Evolutionary conservation across 1,140 invertebrate species (phyloP).

Genomic region (Dreissena rostriformis): DNA sequence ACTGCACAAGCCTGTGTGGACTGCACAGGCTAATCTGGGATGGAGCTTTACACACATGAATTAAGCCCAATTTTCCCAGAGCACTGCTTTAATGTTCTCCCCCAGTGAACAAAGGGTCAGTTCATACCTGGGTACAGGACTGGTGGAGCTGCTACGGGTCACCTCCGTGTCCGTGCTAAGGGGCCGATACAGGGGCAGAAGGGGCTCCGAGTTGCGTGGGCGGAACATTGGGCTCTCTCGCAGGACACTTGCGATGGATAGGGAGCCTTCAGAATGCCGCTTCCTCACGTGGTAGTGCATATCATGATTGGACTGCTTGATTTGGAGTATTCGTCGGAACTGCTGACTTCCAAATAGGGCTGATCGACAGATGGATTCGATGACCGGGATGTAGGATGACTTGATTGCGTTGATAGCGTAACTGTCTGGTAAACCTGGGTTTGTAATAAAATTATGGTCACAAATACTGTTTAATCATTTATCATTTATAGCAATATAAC

Average conservation of each 20-base stretch:
- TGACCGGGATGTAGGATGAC: slow-evolving; percentile 71
- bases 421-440: slow-evolving; percentile 70
- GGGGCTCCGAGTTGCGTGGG: slow-evolving; percentile 34
- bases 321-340: slow-evolving; percentile 18
- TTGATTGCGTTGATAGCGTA: slow-evolving; percentile 76
- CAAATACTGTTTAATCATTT: too few species aligned
- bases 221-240: slow-evolving; percentile 44
- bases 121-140: slow-evolving; percentile 42
- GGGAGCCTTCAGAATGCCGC: slow-evolving; percentile 38
- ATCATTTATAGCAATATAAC: too few species aligned
- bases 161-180: slow-evolving; percentile 26
- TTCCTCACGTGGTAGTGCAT: slow-evolving; percentile 31
- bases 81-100: too few species aligned
- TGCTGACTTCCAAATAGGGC: slow-evolving; percentile 56
- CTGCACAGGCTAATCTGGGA: too few species aligned
- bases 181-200: slow-evolving; percentile 14
- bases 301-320: slow-evolving; percentile 50
- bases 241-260: slow-evolving; percentile 31
- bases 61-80: too few species aligned
- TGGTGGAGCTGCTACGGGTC: slow-evolving; percentile 39
- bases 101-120: too few species aligned
- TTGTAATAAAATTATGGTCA: too few species aligned
- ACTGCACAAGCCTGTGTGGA: too few species aligned
- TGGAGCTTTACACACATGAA: too few species aligned
- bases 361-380: slow-evolving; percentile 71